Evolutionary conservation across 2,797 vertebrate species (phyloP), one percentile per base, ranked within the genome.

Genomic region (Sebastes taczanowskii): DNA sequence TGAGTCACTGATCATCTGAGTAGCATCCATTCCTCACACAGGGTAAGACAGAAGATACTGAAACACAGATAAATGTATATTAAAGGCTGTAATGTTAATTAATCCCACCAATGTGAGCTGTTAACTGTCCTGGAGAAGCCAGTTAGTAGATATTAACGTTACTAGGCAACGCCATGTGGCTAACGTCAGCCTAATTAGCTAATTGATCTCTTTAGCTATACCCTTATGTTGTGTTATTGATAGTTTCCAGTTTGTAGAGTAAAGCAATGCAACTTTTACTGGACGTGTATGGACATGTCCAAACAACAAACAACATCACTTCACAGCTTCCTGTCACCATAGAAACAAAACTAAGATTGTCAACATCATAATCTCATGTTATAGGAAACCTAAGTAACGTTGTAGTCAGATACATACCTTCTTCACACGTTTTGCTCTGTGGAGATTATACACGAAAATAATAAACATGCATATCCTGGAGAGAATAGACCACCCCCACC

Each of bases 21-120:
- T 97, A 4, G 95, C 94, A 53, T 97, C 96, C 96, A 97, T 96
- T 66, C 55, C 72, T 84, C 74, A 67, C 10, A 52, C 30, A 64
- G 49, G 4, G 10, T 27, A 34, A 10, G 20, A 49, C n/a, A 56
- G 30, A 11, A 16, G 22, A 11, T 3, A 63, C 20, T 42, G 27
- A 70, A 32, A 82, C 6, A 81, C 2, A 32, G 5, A 73, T 9
- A 52, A 8, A 10, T 2, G 11, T 0, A 1, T 52, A 7, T 18
- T 55, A 38, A 16, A 67, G 3, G 5, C 6, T 29, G 11, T 14
- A 52, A 65, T 16, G 9, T 7, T 11, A 34, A 32, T 20, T 38
- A 16, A 59, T 30, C 14, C 0, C 7, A 34, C 20, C 11, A 34
- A 18, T 11, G 22, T 25, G 70, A 64, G 23, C 69, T 73, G 11